phyloP scores from a whole-genome alignment of 1,140 invertebrate genomes.

The Streblospio benedicti region DNA sequence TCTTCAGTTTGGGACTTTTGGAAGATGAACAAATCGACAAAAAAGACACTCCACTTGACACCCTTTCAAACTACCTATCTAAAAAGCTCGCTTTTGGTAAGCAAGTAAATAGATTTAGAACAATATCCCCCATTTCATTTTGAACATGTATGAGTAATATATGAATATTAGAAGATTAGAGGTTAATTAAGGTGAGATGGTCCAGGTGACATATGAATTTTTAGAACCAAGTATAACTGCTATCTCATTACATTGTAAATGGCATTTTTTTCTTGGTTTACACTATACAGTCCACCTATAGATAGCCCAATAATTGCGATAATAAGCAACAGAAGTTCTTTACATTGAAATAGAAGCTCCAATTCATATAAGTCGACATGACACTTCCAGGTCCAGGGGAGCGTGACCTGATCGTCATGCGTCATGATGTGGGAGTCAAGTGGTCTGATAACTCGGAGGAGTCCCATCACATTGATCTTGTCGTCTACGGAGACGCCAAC shows the following conservation, averaged over 20 bases:
- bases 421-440: constrained; percentile 83
- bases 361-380: neutral
- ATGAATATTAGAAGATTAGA: neutral
- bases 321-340: too few species aligned
- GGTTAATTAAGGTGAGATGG: neutral
- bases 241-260: neutral
- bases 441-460: constrained; percentile 82
- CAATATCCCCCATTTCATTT: constrained; percentile 9
- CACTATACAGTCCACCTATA: too few species aligned
- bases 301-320: too few species aligned
- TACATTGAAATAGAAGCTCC: too few species aligned
- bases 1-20: constrained; percentile 66
- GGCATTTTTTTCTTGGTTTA: too few species aligned
- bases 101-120: constrained; percentile 21
- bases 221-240: neutral
- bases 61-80: constrained; percentile 75
- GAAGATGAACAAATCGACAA: constrained; percentile 72
- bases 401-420: constrained; percentile 84
- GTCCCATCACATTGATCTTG: constrained; percentile 74
- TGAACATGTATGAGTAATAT: neutral
- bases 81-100: constrained; percentile 72
- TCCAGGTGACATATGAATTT: neutral
- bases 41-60: constrained; percentile 76
- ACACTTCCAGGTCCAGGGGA: constrained; percentile 61
- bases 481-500: constrained; percentile 75